Percentiles rank a stretch among this genome's conserved stretches.
Evolutionary conservation across 2,888 invertebrate genomes (phyloP).

Genomic region (Fissipunctia ypsillon): DNA sequence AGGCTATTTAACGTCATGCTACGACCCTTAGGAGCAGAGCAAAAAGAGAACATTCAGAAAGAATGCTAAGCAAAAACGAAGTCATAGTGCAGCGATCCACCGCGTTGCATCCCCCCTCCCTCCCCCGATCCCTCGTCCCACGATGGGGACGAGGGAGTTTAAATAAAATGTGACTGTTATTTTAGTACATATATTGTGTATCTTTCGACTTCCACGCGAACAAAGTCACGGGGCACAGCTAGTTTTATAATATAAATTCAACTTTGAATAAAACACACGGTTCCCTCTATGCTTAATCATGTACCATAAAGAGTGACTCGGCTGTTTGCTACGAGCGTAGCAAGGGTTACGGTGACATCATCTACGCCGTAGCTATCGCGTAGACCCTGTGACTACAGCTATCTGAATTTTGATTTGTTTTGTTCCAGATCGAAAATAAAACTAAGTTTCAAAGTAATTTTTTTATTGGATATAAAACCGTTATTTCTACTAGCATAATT

Average conservation of each 20-base stretch:
- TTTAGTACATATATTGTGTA: too few relatives aligned
- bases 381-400: not conserved
- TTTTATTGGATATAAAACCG: not conserved
- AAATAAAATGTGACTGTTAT: too few relatives aligned
- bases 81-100: too few relatives aligned
- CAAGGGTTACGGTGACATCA: constrained; percentile 9
- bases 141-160: too few relatives aligned
- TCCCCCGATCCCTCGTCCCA: too few relatives aligned
- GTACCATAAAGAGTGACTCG: constrained; percentile 25
- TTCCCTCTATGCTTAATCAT: not conserved
- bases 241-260: constrained; percentile 10
- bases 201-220: too few relatives aligned
- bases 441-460: not conserved
- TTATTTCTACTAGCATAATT: not conserved
- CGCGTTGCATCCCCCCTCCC: too few relatives aligned
- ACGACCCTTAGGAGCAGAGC: too few relatives aligned
- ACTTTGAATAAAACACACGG: not conserved
- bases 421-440: not conserved
- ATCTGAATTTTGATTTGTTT: not conserved
- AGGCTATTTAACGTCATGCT: too few relatives aligned
- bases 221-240: too few relatives aligned
- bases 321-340: constrained; percentile 32
- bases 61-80: too few relatives aligned
- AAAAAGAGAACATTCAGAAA: too few relatives aligned
- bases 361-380: constrained; percentile 38